A percentile compares a stretch with the other conserved stretches of the same genome.
Evolutionary conservation across 2,888 invertebrate species (phyloP).

Genomic region (Galeruca laticollis): DNA sequence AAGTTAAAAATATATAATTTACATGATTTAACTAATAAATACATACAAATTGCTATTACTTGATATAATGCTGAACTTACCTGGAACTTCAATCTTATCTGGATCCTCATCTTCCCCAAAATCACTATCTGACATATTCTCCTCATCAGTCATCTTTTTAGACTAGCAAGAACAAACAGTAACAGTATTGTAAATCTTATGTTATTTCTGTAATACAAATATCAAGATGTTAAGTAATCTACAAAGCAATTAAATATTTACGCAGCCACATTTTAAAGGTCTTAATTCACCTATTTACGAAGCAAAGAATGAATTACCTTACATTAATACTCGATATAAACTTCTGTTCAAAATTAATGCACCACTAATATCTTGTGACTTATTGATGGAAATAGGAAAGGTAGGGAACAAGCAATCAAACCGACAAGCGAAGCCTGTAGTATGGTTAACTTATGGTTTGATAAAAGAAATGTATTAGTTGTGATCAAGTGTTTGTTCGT

Average conservation of each 20-base stretch:
- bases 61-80: conserved; percentile 64
- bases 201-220: conserved; percentile 47
- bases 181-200: conserved; percentile 36
- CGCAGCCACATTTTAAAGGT: conserved; percentile 17
- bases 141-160: conserved; percentile 63
- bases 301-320: conserved; percentile 27
- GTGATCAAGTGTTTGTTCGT: too few relatives aligned
- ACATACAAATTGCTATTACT: not conserved
- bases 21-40: not conserved
- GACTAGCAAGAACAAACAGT: conserved; percentile 55
- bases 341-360: too few relatives aligned
- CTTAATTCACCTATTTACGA: conserved; percentile 14
- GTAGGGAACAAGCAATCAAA: too few relatives aligned
- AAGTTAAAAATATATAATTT: not conserved
- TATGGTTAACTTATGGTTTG: too few relatives aligned
- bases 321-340: conserved; percentile 39
- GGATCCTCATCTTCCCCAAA: conserved; percentile 92
- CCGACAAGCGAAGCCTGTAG: too few relatives aligned
- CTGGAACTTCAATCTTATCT: conserved; percentile 91
- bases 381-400: too few relatives aligned
- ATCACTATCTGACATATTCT: conserved; percentile 75
- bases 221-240: conserved; percentile 40
- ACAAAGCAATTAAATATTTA: conserved; percentile 42
- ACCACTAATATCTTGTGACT: too few relatives aligned
- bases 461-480: too few relatives aligned